Evolutionary conservation across 2,888 invertebrate genomes (phyloP).

Genomic region (Nomada ferruginata): DNA sequence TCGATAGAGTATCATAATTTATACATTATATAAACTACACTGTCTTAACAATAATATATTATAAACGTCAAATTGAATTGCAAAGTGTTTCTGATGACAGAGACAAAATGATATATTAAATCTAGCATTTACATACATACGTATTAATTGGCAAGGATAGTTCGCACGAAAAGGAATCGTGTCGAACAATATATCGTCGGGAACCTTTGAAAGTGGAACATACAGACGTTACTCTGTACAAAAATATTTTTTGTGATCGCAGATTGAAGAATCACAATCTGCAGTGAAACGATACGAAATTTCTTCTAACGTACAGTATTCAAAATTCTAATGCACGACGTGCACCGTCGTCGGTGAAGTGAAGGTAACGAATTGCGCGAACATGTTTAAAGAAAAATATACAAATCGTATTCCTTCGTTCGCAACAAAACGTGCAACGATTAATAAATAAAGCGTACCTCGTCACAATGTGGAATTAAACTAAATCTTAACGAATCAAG

Average conservation of each 20-base stretch:
- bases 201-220: not conserved
- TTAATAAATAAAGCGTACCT: too few species aligned
- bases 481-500: too few species aligned
- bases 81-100: not conserved
- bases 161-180: not conserved
- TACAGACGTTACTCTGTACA: not conserved
- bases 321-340: too few species aligned
- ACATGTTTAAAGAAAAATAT: too few species aligned
- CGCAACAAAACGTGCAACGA: too few species aligned
- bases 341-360: too few species aligned
- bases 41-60: not conserved
- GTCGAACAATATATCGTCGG: not conserved
- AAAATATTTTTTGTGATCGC: not conserved
- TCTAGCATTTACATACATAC: not conserved
- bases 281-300: not conserved
- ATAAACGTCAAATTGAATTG: constrained; percentile 4
- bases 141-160: not conserved
- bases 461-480: too few species aligned
- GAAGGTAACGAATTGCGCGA: too few species aligned
- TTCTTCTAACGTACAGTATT: not conserved
- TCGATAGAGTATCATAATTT: not conserved
- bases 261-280: not conserved
- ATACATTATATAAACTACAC: not conserved
- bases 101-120: not conserved
- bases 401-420: too few species aligned